Evolutionary conservation across 1,140 invertebrate species (phyloP).

Genomic region (Diorhabda sublineata): DNA sequence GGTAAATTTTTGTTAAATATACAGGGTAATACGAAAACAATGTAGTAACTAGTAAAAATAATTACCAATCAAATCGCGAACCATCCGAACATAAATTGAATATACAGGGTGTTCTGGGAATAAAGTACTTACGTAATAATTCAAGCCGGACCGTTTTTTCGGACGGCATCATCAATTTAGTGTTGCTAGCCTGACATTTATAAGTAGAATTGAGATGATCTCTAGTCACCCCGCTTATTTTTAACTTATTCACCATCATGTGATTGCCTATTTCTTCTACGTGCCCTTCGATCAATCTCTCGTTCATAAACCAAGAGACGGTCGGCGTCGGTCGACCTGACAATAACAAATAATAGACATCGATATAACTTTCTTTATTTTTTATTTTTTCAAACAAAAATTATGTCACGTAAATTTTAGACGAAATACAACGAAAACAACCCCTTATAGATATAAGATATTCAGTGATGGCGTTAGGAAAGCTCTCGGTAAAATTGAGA

Average conservation of each 20-base stretch:
- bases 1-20: too few relatives aligned
- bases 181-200: conserved; percentile 82
- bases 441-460: too few relatives aligned
- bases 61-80: too few relatives aligned
- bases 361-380: too few relatives aligned
- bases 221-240: conserved; percentile 65
- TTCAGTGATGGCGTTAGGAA: not conserved
- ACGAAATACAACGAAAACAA: too few relatives aligned
- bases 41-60: too few relatives aligned
- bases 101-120: too few relatives aligned
- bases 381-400: too few relatives aligned
- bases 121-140: conserved; percentile 66
- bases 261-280: conserved; percentile 61
- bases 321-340: conserved; percentile 75
- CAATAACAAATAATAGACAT: conserved; percentile 24
- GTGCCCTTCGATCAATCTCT: conserved; percentile 53
- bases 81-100: too few relatives aligned
- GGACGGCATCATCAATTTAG: conserved; percentile 73
- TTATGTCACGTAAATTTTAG: too few relatives aligned
- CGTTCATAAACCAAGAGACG: conserved; percentile 74
- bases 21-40: too few relatives aligned
- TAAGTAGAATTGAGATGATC: conserved; percentile 76
- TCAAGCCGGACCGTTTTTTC: conserved; percentile 74
- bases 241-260: conserved; percentile 72
- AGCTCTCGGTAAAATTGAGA: conserved; percentile 12